Evolutionary conservation across 2,888 invertebrate genomes (phyloP).

Genomic region (Pasiphila rectangulata): DNA sequence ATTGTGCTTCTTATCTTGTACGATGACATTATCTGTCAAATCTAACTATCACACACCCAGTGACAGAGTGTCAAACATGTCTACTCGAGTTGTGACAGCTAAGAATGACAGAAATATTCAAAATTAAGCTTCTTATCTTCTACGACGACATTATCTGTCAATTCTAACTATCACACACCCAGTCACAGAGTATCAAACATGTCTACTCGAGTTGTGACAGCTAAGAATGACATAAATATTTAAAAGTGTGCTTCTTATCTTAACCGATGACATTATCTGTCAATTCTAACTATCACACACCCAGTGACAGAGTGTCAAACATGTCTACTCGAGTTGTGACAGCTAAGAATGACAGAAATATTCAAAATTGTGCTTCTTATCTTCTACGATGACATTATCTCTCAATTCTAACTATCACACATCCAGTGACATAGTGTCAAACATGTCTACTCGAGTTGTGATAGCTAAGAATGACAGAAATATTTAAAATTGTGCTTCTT

Average conservation of each 20-base stretch:
- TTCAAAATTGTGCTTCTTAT: background rate
- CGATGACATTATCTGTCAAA: background rate
- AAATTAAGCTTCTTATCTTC: background rate
- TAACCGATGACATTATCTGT: slow-evolving; percentile 33
- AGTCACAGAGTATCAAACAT: slow-evolving; percentile 3
- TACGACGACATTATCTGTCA: slow-evolving; percentile 33
- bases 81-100: slow-evolving; percentile 31
- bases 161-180: slow-evolving; percentile 11
- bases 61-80: slow-evolving; percentile 34
- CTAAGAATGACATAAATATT: background rate
- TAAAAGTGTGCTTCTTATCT: background rate
- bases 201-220: too few species aligned
- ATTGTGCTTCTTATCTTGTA: slow-evolving; percentile 9
- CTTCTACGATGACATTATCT: background rate
- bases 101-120: background rate
- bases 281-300: slow-evolving; percentile 10
- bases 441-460: slow-evolving; percentile 31
- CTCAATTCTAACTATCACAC: slow-evolving; percentile 2
- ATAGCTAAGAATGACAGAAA: too few species aligned
- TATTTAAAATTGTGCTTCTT: too few species aligned
- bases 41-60: slow-evolving; percentile 37
- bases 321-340: slow-evolving; percentile 31
- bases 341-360: slow-evolving; percentile 13
- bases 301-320: slow-evolving; percentile 6
- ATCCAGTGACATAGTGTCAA: slow-evolving; percentile 31